Percentiles rank a stretch among this genome's conserved stretches.
Conservation (phyloP, 2,797 vertebrate species). For the Scolopax bukidnonensis region DNA sequence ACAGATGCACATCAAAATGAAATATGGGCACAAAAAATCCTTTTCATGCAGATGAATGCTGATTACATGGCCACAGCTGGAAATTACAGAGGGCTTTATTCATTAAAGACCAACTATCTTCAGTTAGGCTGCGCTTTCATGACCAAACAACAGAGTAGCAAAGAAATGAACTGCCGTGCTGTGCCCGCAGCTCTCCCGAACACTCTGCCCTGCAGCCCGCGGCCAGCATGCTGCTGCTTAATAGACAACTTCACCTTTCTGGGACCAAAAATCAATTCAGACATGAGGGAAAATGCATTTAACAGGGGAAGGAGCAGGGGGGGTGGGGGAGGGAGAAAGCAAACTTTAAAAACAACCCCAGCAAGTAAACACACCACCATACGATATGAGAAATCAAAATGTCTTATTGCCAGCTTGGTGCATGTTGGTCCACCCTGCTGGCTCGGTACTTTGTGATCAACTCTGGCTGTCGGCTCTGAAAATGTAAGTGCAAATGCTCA, state of each 20-base stretch:
- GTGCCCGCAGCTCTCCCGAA: background rate
- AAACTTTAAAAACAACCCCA: background rate
- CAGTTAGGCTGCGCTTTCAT: constrained; percentile 33
- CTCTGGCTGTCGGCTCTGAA: constrained; percentile 25
- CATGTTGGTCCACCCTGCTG: background rate
- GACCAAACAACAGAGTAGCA: constrained; percentile 3
- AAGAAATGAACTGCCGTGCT: background rate
- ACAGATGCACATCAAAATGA: constrained; percentile 66
- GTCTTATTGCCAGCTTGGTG: background rate
- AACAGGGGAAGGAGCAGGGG: fast-evolving
- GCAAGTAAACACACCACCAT: background rate
- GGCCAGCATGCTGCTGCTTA: background rate
- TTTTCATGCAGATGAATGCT: constrained; percentile 6
- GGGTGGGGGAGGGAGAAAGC: background rate
- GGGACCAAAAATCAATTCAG: background rate
- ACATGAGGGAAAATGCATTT: background rate
- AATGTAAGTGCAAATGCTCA: background rate
- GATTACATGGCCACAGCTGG: constrained; percentile 70
- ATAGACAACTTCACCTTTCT: background rate
- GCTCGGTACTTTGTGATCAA: background rate
- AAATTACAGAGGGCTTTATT: constrained; percentile 61
- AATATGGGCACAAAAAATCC: constrained; percentile 19
- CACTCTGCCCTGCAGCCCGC: background rate
- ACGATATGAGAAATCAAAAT: background rate
- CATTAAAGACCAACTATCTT: constrained; percentile 52